A percentile compares a stretch with the other conserved stretches of the same genome.
Evolutionary conservation across 2,113 vertebrate species (phyloP).

Genomic region (Lonchura striata): DNA sequence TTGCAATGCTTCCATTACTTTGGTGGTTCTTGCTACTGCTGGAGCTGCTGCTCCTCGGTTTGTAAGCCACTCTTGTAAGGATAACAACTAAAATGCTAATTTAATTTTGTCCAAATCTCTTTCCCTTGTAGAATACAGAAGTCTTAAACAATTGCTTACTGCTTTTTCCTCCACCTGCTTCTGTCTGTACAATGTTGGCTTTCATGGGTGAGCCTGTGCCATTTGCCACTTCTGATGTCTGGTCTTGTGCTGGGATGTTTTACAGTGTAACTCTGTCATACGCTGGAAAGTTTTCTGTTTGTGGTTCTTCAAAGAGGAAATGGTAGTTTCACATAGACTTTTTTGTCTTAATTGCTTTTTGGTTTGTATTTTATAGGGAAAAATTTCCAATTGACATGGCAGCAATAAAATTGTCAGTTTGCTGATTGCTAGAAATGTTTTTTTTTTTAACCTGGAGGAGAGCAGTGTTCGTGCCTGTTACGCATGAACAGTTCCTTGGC

Average conservation of each 20-base stretch:
- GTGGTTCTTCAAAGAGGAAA: conserved; percentile 30
- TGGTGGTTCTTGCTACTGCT: neutral
- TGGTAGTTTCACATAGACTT: neutral
- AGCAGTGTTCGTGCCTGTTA: rapidly evolving
- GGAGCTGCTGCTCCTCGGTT: neutral
- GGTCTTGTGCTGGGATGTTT: neutral
- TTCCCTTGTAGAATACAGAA: neutral
- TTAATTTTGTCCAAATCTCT: neutral
- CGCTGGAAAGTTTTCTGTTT: conserved; percentile 11
- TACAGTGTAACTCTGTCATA: neutral
- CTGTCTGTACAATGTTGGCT: neutral
- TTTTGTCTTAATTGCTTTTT: neutral
- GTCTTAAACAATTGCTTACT: neutral
- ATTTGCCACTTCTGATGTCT: neutral
- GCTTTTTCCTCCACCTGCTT: neutral
- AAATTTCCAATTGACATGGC: neutral
- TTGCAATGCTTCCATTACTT: neutral
- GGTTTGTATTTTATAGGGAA: conserved; percentile 24
- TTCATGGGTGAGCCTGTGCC: neutral
- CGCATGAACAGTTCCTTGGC: neutral
- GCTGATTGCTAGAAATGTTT: neutral
- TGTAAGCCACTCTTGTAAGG: neutral
- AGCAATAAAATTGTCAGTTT: conserved; percentile 28
- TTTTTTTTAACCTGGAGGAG: neutral
- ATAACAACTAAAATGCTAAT: neutral